phyloP scores from a whole-genome alignment of 2,113 vertebrate species.

The Agelaius tricolor region DNA sequence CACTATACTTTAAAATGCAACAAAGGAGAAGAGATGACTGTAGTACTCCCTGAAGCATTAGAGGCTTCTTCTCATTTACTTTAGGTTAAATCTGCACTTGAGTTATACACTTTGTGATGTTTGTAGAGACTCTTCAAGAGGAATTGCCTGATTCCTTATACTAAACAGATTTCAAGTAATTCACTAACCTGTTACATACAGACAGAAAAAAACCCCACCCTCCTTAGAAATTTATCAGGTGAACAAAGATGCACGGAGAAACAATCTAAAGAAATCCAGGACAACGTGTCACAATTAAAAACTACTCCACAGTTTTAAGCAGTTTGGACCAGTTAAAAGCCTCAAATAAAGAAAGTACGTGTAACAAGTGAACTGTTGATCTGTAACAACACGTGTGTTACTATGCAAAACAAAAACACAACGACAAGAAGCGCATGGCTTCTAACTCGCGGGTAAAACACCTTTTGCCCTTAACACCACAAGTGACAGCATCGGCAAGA shows the following conservation, averaged over 20 bases:
- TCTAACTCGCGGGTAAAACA: not conserved
- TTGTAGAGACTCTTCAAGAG: not conserved
- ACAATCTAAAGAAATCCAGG: not conserved
- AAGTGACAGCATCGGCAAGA: not conserved
- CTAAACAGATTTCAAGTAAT: not conserved
- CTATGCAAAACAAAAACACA: conserved; percentile 19
- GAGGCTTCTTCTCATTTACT: not conserved
- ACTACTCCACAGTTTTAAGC: not conserved
- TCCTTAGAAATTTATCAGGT: not conserved
- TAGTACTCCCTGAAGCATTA: not conserved
- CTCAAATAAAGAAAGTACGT: not conserved
- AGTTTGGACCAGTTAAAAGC: not conserved
- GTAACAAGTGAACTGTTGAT: not conserved
- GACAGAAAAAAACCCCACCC: not conserved
- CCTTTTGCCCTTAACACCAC: not conserved
- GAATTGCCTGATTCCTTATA: not conserved
- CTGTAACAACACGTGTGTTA: not conserved
- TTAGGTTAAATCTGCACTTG: not conserved
- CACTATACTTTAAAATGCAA: not conserved
- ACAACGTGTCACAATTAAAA: not conserved
- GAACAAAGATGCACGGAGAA: not conserved
- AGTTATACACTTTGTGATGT: not conserved
- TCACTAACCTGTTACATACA: not conserved
- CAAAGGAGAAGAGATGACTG: not conserved
- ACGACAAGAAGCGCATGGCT: not conserved